Base-by-base conservation (phyloP, 2,888 invertebrate species). In the Panzeria rudis region DNA sequence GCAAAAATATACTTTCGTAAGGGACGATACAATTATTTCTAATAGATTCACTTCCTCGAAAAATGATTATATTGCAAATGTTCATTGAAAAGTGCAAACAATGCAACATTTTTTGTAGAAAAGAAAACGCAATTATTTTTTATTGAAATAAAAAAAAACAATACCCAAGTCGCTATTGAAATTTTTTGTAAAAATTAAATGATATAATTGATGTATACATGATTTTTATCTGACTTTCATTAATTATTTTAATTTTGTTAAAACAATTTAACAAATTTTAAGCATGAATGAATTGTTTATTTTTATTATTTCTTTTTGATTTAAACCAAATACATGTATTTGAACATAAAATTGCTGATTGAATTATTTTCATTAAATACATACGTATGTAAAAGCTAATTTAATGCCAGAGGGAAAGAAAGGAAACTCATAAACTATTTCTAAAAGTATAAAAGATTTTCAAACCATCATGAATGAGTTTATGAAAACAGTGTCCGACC, bases 121-220 rank as follows among this genome's bases (percentile, higher is more conserved):
- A n/a, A n/a, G n/a, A n/a, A n/a, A n/a, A n/a, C n/a, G n/a, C n/a
- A n/a, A n/a, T 76, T 83, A 79, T 73, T 76, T 83, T 83, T 73
- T 50, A 80, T 72, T 77, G 0, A 72, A 78, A 78, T 68, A 25
- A 69, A 82, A 69, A 50, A 25, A 13, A 75, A 75, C 41, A 54
- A 68, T 62, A 62, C 23, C 80, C 69, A 72, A 47, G 44, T 72
- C 66, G 79, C 64, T 76, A 72, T 54, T 79, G 52, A 76, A 75
- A 47, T 69, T 25, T 75, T 79, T 64, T 83, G 61, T 77, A 72
- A 66, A 77, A 78, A 56, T 73, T 83, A 29, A 59, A 83, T 69
- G 62, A 38, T 8, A 76, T 13, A 13, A 20, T 20, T 17, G 25
- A 20, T 41, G 29, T 23, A 23, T 69, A 50, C 76, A 56, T 35